Evolutionary conservation across 1,140 invertebrate species (phyloP).

Genomic region (Drosophila paulistorum): DNA sequence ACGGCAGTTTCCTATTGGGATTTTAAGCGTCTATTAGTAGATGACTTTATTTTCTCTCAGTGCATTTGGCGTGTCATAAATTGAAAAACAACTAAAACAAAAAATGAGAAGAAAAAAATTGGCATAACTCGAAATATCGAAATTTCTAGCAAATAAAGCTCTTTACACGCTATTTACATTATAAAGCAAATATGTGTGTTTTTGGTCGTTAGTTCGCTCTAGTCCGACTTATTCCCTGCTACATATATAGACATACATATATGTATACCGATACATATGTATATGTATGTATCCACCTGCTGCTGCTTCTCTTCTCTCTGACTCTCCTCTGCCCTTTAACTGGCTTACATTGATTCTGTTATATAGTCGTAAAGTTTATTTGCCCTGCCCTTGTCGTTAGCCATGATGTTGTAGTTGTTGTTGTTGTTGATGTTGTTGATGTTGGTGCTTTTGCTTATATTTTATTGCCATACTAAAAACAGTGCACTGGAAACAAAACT

Average conservation of each 20-base stretch:
- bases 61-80: slow-evolving; percentile 31
- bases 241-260: not conserved
- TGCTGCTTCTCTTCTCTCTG: not conserved
- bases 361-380: slow-evolving; percentile 79
- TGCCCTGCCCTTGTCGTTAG: slow-evolving; percentile 65
- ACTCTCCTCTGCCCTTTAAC: slow-evolving; percentile 26
- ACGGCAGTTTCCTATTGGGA: too few relatives aligned
- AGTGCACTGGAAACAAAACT: slow-evolving; percentile 71
- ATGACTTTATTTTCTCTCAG: slow-evolving; percentile 24
- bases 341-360: slow-evolving; percentile 79
- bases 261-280: too few relatives aligned
- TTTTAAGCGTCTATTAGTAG: not conserved
- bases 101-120: slow-evolving; percentile 14
- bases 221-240: slow-evolving; percentile 10
- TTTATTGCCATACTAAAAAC: slow-evolving; percentile 76
- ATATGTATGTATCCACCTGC: slow-evolving; percentile 23
- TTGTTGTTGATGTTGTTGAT: slow-evolving; percentile 22
- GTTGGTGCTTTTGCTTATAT: slow-evolving; percentile 43
- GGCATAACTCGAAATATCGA: slow-evolving; percentile 60
- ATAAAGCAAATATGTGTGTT: slow-evolving; percentile 59
- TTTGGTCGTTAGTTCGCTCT: slow-evolving; percentile 14
- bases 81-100: not conserved
- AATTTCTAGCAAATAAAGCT: slow-evolving; percentile 66
- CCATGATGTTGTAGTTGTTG: slow-evolving; percentile 23
- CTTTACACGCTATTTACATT: slow-evolving; percentile 66